Evolutionary conservation across 2,888 invertebrate species (phyloP), one percentile per base, ranked within the genome.

Genomic region (Microctonus aethiopoides): DNA sequence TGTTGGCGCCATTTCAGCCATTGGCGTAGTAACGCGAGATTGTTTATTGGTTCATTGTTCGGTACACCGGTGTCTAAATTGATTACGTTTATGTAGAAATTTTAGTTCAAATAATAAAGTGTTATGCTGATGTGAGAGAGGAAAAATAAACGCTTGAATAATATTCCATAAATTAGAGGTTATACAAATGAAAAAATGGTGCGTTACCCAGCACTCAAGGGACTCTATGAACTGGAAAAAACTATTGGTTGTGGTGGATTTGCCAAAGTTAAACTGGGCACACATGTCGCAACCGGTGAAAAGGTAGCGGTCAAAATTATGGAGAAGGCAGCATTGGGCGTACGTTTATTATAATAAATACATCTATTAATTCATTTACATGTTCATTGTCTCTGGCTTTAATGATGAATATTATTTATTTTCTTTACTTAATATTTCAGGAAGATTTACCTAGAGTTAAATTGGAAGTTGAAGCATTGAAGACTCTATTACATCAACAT

Each of bases 251-350:
- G 89, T 85, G 93, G 94, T 72, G 94, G 94, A 61, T 94, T 95
- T 86, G 94, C 93, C 5, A 94, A 94, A 89, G 94, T 70, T 10
- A 93, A 94, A 83, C 87, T 93, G 64, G 94, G 92, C 9, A 93
- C 91, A 11, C 95, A 95, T 86, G 80, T 91, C 65, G 88, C 92
- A n/a, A 94, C 94, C 61, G 93, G 93, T 39, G 93, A 94, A 83
- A 93, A 92, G 85, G 94, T 94, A 64, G 95, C 95, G 56, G 91
- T 95, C 72, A 95, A 95, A 87, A 93, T 94, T 65, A 93, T 95
- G 91, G 92, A 94, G 80, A 95, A 95, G 86, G 87, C 88, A 61
- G 87, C 89, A 59, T 86, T 95, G 63, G 93, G 93, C 67, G 92
- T 92, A 87, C 87, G 89, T 29, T 29, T 7, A 29, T 3, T 7